These are phyloP conservation scores for Lampropteryx suffumata DNA, from an alignment of 2,888 invertebrate species.

Conservation along the genomic window DNA sequence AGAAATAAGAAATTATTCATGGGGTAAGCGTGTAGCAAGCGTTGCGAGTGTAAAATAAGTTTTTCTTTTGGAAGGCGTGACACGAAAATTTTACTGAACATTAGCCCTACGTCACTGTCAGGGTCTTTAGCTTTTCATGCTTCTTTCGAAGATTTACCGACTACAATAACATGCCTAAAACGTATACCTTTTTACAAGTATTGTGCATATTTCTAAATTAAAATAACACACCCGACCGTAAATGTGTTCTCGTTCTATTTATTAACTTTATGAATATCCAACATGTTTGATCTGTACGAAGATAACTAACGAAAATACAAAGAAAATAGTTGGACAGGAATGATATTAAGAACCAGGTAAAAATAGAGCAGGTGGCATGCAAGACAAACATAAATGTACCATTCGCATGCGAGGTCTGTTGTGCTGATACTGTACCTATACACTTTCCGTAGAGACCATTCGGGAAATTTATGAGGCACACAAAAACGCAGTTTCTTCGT, in stretches of 20 bases:
- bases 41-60: constrained; percentile 51
- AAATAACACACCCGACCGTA: not conserved
- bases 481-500: constrained; percentile 34
- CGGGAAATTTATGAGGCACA: constrained; percentile 31
- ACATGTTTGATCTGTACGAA: not conserved
- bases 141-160: constrained; percentile 29
- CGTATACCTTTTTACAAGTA: constrained; percentile 8
- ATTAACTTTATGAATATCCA: no score
- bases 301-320: not conserved
- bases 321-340: not conserved
- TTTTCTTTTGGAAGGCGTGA: constrained; percentile 41
- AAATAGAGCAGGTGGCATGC: constrained; percentile 39
- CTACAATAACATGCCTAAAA: constrained; percentile 25
- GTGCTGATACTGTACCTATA: constrained; percentile 27
- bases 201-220: constrained; percentile 6
- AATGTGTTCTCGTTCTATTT: no score
- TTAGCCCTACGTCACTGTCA: constrained; percentile 40
- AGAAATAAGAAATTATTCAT: no score
- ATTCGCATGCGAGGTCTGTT: constrained; percentile 39
- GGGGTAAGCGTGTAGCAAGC: constrained; percentile 34
- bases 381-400: constrained; percentile 23
- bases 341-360: not conserved
- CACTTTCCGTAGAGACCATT: constrained; percentile 26
- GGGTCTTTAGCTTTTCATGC: constrained; percentile 28
- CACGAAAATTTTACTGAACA: constrained; percentile 43